These are phyloP conservation scores for Metopia argyrocephala DNA, from an alignment of 2,888 invertebrate species.

Conservation along the genomic window DNA sequence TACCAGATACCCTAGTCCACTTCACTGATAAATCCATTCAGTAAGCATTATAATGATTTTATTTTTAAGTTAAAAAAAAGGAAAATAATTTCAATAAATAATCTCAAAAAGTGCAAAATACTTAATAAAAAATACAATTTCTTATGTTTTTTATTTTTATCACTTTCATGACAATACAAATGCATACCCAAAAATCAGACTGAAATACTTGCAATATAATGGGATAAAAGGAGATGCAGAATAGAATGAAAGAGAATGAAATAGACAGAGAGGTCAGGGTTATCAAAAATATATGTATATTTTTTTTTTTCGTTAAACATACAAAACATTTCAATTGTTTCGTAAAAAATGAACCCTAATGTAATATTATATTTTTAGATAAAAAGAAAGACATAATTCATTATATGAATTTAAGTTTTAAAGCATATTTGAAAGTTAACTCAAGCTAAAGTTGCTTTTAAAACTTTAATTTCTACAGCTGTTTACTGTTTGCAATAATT, in stretches of 20 bases:
- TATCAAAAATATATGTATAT: conserved; percentile 33
- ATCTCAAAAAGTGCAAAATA: conserved; percentile 31
- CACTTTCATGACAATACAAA: conserved; percentile 44
- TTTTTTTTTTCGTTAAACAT: conserved; percentile 14
- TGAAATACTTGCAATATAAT: background rate
- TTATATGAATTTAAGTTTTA: too few relatives aligned
- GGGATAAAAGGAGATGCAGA: background rate
- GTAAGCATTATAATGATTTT: too few relatives aligned
- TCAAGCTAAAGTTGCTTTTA: too few relatives aligned
- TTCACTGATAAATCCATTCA: too few relatives aligned
- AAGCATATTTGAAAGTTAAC: too few relatives aligned
- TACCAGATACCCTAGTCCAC: too few relatives aligned
- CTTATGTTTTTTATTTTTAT: conserved; percentile 41
- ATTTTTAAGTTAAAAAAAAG: too few relatives aligned
- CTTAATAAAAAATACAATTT: conserved; percentile 35
- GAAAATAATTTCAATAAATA: too few relatives aligned
- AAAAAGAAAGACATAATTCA: background rate
- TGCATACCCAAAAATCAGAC: conserved; percentile 8
- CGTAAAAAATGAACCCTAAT: background rate
- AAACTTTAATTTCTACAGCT: too few relatives aligned
- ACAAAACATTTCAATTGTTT: conserved; percentile 21
- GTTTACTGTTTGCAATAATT: too few relatives aligned
- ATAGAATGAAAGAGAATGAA: conserved; percentile 8
- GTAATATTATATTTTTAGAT: background rate
- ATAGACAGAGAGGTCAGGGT: conserved; percentile 54